Evolutionary conservation across 2,888 invertebrate genomes (phyloP).

Genomic region (Neelides folsomi): DNA sequence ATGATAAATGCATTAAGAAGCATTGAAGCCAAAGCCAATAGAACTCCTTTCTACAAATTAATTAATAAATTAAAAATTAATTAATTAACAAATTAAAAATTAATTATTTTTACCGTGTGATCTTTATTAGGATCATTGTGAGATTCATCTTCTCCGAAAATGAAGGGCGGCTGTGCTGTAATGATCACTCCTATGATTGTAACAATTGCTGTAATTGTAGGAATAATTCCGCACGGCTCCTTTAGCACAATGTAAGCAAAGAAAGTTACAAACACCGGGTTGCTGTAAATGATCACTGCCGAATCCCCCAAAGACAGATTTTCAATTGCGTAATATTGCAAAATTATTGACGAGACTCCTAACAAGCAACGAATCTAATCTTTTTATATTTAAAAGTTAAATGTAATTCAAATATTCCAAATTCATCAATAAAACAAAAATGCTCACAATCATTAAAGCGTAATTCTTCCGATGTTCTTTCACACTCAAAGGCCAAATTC

Average conservation of each 20-base stretch:
- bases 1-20: too few relatives aligned
- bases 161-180: constrained; percentile 1
- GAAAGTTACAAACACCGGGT: constrained; percentile 2
- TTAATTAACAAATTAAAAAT: too few relatives aligned
- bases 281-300: constrained; percentile 4
- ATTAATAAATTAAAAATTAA: too few relatives aligned
- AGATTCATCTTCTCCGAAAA: background rate
- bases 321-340: constrained; percentile 1
- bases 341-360: background rate
- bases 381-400: too few relatives aligned
- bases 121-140: too few relatives aligned
- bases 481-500: constrained; percentile 7
- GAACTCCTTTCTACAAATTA: too few relatives aligned
- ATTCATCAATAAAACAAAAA: too few relatives aligned
- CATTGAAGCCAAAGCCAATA: too few relatives aligned
- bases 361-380: too few relatives aligned
- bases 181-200: constrained; percentile 1
- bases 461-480: constrained; percentile 6
- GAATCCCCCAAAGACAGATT: background rate
- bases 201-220: background rate
- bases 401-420: too few relatives aligned
- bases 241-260: background rate
- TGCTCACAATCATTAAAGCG: constrained; percentile 5
- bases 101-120: too few relatives aligned
- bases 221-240: background rate